Evolutionary conservation across 2,888 invertebrate genomes (phyloP), one percentile per base, ranked within the genome.

Genomic region (Clivina fossor): DNA sequence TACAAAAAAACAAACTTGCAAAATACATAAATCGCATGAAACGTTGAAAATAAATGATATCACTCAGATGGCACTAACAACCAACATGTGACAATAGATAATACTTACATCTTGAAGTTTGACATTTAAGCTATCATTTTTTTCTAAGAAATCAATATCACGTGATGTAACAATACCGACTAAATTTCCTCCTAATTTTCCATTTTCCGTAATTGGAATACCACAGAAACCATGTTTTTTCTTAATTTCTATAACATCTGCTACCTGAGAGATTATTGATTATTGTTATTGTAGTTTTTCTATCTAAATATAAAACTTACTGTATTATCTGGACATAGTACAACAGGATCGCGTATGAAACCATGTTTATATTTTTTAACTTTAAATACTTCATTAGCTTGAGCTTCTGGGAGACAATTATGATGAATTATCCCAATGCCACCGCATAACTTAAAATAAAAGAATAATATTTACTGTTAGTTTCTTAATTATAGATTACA

Each of bases 301-400:
- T n/a, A n/a, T n/a, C n/a, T n/a, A n/a, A n/a, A n/a, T n/a, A n/a
- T n/a, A n/a, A n/a, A 13, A 26, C 43, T 51, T 49, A 83, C 93
- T 1, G 86, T 90, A 67, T 93, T 82, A 13, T 80, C 77, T 0
- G 93, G 91, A 9, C 89, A 86, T 76, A 97, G 82, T 49, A 94
- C 93, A 9, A 93, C 86, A 1, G 96, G 96, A 71, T 95, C 93
- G 58, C 92, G 80, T 66, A 96, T 96, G 70, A 97, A 97, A 3
- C 96, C 96, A 72, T 96, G 96, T 71, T 96, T 94, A 74, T 95
- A 97, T 74, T 95, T 93, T 76, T 95, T 95, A 1, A 95, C 95
- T 80, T 93, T 93, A 62, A 85, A 81, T 11, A 94, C 93, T 79
- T 95, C 93, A 69, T 86, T 86, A 30, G 93, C 91, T 73, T 95